Conservation (phyloP, 2,888 invertebrate genomes). For the Drosophila formosana region DNA sequence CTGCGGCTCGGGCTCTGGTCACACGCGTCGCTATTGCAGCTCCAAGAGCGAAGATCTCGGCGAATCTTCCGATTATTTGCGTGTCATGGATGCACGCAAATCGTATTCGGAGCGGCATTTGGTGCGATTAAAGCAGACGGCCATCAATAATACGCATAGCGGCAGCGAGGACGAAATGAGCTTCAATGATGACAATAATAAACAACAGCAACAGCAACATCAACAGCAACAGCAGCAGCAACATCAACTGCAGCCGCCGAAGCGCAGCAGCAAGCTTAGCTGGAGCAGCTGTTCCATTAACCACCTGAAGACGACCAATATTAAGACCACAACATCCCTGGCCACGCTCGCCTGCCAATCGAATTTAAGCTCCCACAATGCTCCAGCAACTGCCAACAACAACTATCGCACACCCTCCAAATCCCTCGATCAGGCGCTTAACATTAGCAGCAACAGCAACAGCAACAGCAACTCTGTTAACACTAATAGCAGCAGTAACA, state of each 20-base stretch:
- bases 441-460: constrained; percentile 58
- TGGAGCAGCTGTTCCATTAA: constrained; percentile 84
- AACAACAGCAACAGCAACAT: constrained; percentile 51
- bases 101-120: constrained; percentile 84
- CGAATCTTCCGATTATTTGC: constrained; percentile 77
- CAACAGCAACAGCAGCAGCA: constrained; percentile 37
- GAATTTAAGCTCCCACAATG: constrained; percentile 71
- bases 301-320: constrained; percentile 84
- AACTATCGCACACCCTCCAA: constrained; percentile 76
- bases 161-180: constrained; percentile 82
- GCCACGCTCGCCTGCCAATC: constrained; percentile 82
- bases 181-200: constrained; percentile 84
- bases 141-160: constrained; percentile 83
- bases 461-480: constrained; percentile 33
- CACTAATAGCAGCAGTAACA: constrained; percentile 37
- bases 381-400: constrained; percentile 45
- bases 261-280: constrained; percentile 56
- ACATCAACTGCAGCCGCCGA: constrained; percentile 48
- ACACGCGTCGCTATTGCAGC: constrained; percentile 78
- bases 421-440: constrained; percentile 78
- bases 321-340: constrained; percentile 84
- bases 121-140: constrained; percentile 84
- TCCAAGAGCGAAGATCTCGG: constrained; percentile 83
- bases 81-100: constrained; percentile 83
- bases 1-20: constrained; percentile 69